These are phyloP conservation scores for Caenorhabditis sp. DNA, from an alignment of 2,888 invertebrate species.

Conservation along the genomic window DNA sequence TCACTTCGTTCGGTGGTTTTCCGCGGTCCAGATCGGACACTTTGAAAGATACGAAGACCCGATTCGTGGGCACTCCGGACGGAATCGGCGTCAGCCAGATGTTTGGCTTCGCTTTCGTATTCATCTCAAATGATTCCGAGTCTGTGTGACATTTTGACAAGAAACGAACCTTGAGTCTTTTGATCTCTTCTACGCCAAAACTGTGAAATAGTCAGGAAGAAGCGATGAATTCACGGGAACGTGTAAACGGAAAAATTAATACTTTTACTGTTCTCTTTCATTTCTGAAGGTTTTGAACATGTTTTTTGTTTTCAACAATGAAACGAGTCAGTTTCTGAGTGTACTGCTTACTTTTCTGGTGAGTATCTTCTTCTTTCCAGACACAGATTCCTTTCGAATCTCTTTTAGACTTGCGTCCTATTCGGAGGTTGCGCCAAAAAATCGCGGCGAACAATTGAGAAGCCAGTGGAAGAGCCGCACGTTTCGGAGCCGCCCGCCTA, in stretches of 20 bases:
- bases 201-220: too few relatives aligned
- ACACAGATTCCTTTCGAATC: not conserved
- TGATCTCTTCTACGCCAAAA: too few relatives aligned
- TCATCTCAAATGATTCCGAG: too few relatives aligned
- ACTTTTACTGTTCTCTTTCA: not conserved
- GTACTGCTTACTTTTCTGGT: slow-evolving; percentile 21
- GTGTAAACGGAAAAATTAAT: not conserved
- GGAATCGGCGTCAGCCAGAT: slow-evolving; percentile 24
- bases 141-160: not conserved
- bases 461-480: too few relatives aligned
- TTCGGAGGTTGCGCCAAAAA: slow-evolving; percentile 17
- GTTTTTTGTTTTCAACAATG: slow-evolving; percentile 14
- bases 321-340: slow-evolving; percentile 6
- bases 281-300: not conserved
- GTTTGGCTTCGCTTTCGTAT: slow-evolving; percentile 12
- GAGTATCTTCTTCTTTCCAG: not conserved
- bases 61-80: not conserved
- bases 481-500: slow-evolving; percentile 10
- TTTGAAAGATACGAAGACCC: slow-evolving; percentile 2
- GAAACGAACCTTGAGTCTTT: not conserved
- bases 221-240: not conserved
- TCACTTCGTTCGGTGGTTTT: slow-evolving; percentile 1
- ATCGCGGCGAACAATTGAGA: too few relatives aligned
- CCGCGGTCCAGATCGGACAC: slow-evolving; percentile 12
- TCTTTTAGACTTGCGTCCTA: slow-evolving; percentile 20